These are phyloP conservation scores for Linnaemya tessellans DNA, from an alignment of 2,888 invertebrate genomes.

Conservation along the genomic window DNA sequence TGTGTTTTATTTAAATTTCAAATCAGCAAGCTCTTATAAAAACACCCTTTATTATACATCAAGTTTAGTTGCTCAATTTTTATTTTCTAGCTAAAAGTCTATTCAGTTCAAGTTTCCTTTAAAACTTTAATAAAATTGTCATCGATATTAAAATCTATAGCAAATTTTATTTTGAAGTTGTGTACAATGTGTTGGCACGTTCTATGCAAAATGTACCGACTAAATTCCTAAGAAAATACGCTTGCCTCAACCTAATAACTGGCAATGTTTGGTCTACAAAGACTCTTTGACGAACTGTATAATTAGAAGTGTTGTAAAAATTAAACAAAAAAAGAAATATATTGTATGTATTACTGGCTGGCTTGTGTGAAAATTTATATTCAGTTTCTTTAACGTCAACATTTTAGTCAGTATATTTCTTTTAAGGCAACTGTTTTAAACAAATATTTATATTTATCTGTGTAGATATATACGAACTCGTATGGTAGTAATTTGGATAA, in stretches of 20 bases:
- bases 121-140: no score
- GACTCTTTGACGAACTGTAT: conserved; percentile 4
- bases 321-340: conserved; percentile 16
- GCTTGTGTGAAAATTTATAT: conserved; percentile 30
- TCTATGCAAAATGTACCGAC: neutral
- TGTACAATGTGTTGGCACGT: no score
- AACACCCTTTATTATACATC: no score
- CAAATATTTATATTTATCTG: neutral
- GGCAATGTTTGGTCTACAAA: neutral
- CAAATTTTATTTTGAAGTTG: no score
- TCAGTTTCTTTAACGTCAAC: conserved; percentile 11
- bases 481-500: no score
- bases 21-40: no score
- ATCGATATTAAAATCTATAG: no score
- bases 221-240: neutral
- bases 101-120: no score
- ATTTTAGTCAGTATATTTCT: conserved; percentile 10
- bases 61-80: no score
- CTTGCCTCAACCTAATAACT: conserved; percentile 7
- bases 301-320: conserved; percentile 31
- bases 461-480: no score
- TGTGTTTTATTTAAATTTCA: no score
- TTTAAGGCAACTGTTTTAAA: neutral
- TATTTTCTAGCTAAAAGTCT: no score
- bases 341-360: neutral